These are phyloP conservation scores for Limonius californicus DNA, from an alignment of 1,140 invertebrate species.

Conservation along the genomic window DNA sequence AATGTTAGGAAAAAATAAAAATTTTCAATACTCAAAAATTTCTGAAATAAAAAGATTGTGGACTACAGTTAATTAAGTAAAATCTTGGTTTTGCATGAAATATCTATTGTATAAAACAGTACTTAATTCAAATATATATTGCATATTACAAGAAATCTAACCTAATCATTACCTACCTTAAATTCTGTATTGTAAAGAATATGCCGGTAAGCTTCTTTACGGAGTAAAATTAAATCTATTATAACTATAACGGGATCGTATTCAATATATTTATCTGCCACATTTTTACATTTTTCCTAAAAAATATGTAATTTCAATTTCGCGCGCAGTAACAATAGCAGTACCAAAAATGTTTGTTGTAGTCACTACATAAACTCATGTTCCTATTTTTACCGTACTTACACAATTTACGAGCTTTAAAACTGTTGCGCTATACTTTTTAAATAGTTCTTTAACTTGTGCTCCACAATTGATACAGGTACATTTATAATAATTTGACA, in stretches of 20 bases:
- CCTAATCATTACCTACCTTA: conserved; percentile 53
- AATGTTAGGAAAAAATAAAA: too few species aligned
- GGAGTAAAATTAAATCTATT: conserved; percentile 76
- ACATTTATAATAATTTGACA: conserved; percentile 41
- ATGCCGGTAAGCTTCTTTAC: conserved; percentile 76
- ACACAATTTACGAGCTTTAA: conserved; percentile 71
- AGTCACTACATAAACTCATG: conserved; percentile 17
- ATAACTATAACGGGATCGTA: conserved; percentile 80
- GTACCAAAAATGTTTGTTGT: too few species aligned
- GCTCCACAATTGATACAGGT: conserved; percentile 67
- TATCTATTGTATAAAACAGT: too few species aligned
- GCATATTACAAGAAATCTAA: too few species aligned
- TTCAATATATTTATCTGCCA: conserved; percentile 86
- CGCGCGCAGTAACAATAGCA: neutral
- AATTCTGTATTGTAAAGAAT: conserved; percentile 73
- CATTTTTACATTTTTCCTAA: conserved; percentile 65
- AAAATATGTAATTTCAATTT: conserved; percentile 38
- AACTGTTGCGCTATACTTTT: conserved; percentile 64
- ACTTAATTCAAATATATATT: too few species aligned
- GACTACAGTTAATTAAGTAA: too few species aligned
- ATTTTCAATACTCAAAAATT: too few species aligned
- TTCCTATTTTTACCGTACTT: conserved; percentile 45
- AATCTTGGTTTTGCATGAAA: too few species aligned
- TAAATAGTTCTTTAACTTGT: conserved; percentile 57
- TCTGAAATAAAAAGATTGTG: too few species aligned